phyloP scores from a whole-genome alignment of 2,113 vertebrate species.

The Rousettus leschenaultii region DNA sequence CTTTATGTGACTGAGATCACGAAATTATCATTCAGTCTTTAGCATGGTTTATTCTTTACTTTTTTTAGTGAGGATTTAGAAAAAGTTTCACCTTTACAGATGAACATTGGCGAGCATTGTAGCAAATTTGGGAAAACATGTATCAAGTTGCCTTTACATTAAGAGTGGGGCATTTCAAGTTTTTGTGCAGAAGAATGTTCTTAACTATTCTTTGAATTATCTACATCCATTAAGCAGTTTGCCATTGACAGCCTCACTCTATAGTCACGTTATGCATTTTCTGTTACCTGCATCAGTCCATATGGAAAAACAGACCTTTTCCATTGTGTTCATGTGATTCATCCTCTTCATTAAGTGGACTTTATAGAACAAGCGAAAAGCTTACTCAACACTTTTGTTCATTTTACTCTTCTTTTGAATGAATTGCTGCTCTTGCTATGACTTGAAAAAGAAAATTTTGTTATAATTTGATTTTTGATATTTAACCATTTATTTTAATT shows the following conservation, averaged over 20 bases:
- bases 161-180: neutral
- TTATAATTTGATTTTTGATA: neutral
- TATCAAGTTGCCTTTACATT: neutral
- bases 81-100: neutral
- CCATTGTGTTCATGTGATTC: neutral
- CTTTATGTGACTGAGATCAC: neutral
- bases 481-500: neutral
- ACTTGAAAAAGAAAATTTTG: neutral
- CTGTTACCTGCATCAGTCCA: neutral
- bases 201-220: neutral
- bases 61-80: neutral
- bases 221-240: neutral
- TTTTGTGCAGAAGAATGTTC: neutral
- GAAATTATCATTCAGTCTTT: neutral
- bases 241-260: neutral
- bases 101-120: neutral
- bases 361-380: neutral
- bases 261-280: neutral
- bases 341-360: neutral
- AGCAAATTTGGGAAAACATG: neutral
- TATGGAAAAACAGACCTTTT: conserved; percentile 4
- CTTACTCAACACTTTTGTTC: neutral
- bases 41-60: neutral
- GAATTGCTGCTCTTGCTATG: neutral
- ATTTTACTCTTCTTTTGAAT: neutral